These are phyloP conservation scores for Neostethus bicornis DNA, from an alignment of 2,797 vertebrate species.

Conservation along the genomic window DNA sequence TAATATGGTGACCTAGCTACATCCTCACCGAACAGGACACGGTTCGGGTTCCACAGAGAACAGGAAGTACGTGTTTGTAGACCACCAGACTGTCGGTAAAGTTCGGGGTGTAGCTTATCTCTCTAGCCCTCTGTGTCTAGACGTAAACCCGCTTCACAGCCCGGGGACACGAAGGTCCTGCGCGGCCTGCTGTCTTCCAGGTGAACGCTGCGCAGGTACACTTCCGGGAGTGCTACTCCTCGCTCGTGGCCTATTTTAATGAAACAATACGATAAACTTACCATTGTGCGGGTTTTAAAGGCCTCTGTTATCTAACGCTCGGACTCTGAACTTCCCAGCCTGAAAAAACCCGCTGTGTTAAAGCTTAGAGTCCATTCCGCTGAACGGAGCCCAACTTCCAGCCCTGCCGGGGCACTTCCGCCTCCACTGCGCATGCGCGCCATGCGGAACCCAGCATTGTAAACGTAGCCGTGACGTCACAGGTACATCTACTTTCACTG, in stretches of 20 bases:
- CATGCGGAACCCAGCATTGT: background rate
- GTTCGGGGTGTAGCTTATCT: too few species aligned
- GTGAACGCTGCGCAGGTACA: constrained; percentile 53
- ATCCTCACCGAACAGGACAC: too few species aligned
- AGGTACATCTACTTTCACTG: too few species aligned
- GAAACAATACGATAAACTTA: constrained; percentile 38
- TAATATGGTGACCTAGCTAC: too few species aligned
- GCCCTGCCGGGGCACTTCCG: constrained; percentile 16
- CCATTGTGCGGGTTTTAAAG: constrained; percentile 38
- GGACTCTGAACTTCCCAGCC: constrained; percentile 9
- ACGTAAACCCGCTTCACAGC: too few species aligned
- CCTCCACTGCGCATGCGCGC: constrained; percentile 64
- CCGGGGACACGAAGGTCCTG: too few species aligned
- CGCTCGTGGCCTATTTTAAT: constrained; percentile 9
- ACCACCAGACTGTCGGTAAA: too few species aligned
- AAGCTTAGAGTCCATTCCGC: constrained; percentile 45
- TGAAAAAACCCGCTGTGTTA: constrained; percentile 18
- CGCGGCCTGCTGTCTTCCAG: constrained; percentile 42
- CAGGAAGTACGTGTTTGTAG: too few species aligned
- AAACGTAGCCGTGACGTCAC: too few species aligned
- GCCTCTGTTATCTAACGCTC: background rate
- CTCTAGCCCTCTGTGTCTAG: too few species aligned
- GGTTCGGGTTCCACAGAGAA: background rate
- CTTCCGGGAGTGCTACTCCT: constrained; percentile 72
- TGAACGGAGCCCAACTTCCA: background rate